A percentile compares a stretch with the other conserved stretches of the same genome.
phyloP scores from a whole-genome alignment of 2,113 vertebrate species.

The Gobius niger region DNA sequence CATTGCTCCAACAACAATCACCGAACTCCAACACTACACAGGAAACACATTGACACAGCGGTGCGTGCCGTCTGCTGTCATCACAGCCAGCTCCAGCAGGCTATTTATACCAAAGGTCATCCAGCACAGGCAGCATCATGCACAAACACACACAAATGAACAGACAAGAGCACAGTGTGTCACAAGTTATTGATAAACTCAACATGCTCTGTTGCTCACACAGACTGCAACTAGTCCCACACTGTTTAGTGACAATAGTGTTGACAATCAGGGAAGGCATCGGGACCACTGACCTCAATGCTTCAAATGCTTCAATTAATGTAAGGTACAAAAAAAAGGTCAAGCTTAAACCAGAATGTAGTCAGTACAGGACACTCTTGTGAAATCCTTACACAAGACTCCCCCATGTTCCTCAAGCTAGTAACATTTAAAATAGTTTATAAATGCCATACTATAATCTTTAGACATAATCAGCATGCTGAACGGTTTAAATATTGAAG shows the following conservation, averaged over 20 bases:
- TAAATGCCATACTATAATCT: neutral
- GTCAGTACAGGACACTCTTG: slow-evolving; percentile 31
- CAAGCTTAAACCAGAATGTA: slow-evolving; percentile 24
- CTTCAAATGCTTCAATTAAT: neutral
- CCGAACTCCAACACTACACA: slow-evolving; percentile 67
- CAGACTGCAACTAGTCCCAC: slow-evolving; percentile 9
- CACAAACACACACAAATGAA: slow-evolving; percentile 60
- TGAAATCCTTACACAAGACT: slow-evolving; percentile 47
- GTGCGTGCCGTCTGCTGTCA: slow-evolving; percentile 76
- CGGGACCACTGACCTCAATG: neutral
- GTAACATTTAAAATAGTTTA: neutral
- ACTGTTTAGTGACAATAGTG: slow-evolving; percentile 10
- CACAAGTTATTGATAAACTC: slow-evolving; percentile 73
- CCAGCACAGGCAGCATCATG: slow-evolving; percentile 55
- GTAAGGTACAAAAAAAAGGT: neutral
- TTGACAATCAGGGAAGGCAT: neutral
- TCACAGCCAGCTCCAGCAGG: slow-evolving; percentile 65
- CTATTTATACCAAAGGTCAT: slow-evolving; percentile 80
- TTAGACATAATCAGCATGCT: too few species aligned
- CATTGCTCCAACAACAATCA: slow-evolving; percentile 66
- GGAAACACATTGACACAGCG: slow-evolving; percentile 79
- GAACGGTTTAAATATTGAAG: slow-evolving; percentile 5
- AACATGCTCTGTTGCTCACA: slow-evolving; percentile 43
- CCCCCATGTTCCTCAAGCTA: slow-evolving; percentile 20
- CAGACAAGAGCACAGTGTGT: slow-evolving; percentile 52